These are phyloP conservation scores for Hypotaenidia okinawae DNA, from an alignment of 2,797 vertebrate genomes.

Conservation along the genomic window DNA sequence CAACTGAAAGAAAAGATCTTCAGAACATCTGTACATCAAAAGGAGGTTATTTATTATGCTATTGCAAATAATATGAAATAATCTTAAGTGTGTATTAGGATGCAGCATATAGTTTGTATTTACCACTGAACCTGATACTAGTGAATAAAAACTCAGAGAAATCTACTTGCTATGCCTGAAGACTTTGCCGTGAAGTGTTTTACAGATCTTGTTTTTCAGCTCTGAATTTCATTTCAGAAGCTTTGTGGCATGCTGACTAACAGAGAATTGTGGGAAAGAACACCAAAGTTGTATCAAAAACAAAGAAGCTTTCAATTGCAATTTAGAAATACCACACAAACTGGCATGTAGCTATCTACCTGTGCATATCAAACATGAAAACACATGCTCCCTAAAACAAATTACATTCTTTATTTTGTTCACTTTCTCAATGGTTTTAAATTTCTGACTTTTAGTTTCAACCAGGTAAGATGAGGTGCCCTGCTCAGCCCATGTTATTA, in stretches of 20 bases:
- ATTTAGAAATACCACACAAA: background rate
- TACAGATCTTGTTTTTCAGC: slow-evolving; percentile 72
- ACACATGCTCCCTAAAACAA: background rate
- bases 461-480: slow-evolving; percentile 74
- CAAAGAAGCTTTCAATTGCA: background rate
- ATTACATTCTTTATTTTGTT: slow-evolving; percentile 57
- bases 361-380: background rate
- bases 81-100: slow-evolving; percentile 24
- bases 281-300: slow-evolving; percentile 5
- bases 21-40: background rate
- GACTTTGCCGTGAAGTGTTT: slow-evolving; percentile 61
- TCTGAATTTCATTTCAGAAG: slow-evolving; percentile 66
- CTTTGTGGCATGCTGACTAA: slow-evolving; percentile 50
- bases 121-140: slow-evolving; percentile 56
- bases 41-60: slow-evolving; percentile 35
- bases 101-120: slow-evolving; percentile 35
- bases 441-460: slow-evolving; percentile 67
- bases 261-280: slow-evolving; percentile 42
- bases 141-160: slow-evolving; percentile 70
- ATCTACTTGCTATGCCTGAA: slow-evolving; percentile 63
- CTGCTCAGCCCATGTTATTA: slow-evolving; percentile 79
- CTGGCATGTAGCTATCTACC: background rate
- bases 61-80: slow-evolving; percentile 24
- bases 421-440: slow-evolving; percentile 55
- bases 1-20: background rate